Percentiles rank a stretch among this genome's conserved stretches.
phyloP scores from a whole-genome alignment of 2,797 vertebrate species.

The Jordanella pulchra region DNA sequence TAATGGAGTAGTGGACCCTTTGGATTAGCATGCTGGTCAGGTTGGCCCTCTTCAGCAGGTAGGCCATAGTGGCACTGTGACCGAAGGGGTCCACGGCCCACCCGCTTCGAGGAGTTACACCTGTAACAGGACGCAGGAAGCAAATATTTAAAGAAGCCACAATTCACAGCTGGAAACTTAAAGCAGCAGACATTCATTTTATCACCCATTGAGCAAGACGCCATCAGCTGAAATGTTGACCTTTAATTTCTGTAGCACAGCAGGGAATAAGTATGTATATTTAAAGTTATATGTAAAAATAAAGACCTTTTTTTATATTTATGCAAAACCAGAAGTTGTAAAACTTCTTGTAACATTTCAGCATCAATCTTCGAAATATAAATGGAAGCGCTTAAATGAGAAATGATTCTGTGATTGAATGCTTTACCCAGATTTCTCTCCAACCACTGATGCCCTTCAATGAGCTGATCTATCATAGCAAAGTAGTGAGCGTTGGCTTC shows the following conservation, averaged over 20 bases:
- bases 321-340: constrained; percentile 2
- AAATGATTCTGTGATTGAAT: neutral
- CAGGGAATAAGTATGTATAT: neutral
- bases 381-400: neutral
- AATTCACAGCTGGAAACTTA: constrained; percentile 30
- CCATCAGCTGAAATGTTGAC: constrained; percentile 29
- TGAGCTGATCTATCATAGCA: constrained; percentile 97
- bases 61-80: constrained; percentile 95
- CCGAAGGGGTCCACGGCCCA: constrained; percentile 98
- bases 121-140: constrained; percentile 64
- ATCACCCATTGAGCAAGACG: constrained; percentile 40
- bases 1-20: constrained; percentile 94
- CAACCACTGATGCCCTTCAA: constrained; percentile 98
- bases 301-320: no score
- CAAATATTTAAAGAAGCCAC: constrained; percentile 21
- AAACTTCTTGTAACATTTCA: constrained; percentile 9
- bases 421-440: constrained; percentile 91
- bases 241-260: constrained; percentile 19
- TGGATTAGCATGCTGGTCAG: constrained; percentile 98
- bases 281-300: constrained; percentile 6
- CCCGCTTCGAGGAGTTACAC: constrained; percentile 86
- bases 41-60: constrained; percentile 92
- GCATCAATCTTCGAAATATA: constrained; percentile 5
- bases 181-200: constrained; percentile 38
- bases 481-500: constrained; percentile 97